Percentiles rank a stretch among this genome's conserved stretches.
These are phyloP conservation scores for Pseudolaguvia tuberculata DNA, from an alignment of 2,113 vertebrate genomes.

Conservation along the genomic window DNA sequence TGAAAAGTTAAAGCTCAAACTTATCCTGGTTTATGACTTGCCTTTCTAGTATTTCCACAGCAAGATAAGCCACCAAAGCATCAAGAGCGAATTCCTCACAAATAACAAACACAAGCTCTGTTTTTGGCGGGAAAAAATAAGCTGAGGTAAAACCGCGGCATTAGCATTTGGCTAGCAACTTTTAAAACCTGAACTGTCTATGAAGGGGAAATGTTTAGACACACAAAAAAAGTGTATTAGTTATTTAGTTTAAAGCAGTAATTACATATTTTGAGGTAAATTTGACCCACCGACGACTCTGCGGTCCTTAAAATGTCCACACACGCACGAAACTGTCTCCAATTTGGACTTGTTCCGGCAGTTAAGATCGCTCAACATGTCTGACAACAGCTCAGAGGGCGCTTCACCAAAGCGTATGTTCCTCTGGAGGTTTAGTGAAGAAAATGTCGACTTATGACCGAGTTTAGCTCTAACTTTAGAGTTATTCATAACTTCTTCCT, in stretches of 20 bases:
- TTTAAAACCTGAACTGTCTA: too few relatives aligned
- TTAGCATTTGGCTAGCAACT: background rate
- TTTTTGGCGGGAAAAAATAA: background rate
- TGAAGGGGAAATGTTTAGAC: background rate
- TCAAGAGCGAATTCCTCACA: constrained; percentile 62
- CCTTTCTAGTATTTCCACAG: constrained; percentile 68
- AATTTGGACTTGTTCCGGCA: constrained; percentile 61
- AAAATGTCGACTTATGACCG: background rate
- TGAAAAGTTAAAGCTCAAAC: background rate
- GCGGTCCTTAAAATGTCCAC: constrained; percentile 56
- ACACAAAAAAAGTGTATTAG: background rate
- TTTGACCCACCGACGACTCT: constrained; percentile 57
- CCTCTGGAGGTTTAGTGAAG: background rate
- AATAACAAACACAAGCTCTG: constrained; percentile 64
- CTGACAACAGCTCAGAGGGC: constrained; percentile 57
- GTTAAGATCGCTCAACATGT: constrained; percentile 60
- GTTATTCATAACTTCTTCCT: constrained; percentile 1
- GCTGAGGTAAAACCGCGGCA: too few relatives aligned
- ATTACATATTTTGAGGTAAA: background rate
- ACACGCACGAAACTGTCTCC: constrained; percentile 41
- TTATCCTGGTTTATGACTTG: constrained; percentile 21
- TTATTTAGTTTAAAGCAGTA: too few relatives aligned
- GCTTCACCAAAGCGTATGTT: constrained; percentile 54
- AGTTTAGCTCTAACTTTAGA: background rate
- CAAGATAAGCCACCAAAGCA: constrained; percentile 61